Conservation (phyloP, 2,113 vertebrate species). For the Pedionomus torquatus region DNA sequence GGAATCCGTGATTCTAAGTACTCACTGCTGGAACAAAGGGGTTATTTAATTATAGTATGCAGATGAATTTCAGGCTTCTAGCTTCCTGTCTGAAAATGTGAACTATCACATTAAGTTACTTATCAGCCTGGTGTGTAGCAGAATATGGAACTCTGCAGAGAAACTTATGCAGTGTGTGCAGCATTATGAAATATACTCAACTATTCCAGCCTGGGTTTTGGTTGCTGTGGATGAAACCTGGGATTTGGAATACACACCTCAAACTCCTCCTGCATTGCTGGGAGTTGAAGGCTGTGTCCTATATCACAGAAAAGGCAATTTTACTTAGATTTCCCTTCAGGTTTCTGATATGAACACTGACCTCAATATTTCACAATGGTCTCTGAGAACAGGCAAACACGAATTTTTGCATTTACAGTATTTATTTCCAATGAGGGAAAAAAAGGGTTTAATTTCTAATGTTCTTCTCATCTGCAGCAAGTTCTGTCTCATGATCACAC, state of each 20-base stretch:
- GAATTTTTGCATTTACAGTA: constrained; percentile 38
- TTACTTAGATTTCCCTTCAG: constrained; percentile 48
- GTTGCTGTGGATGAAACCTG: neutral
- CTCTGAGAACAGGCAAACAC: neutral
- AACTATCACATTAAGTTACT: neutral
- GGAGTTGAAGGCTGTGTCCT: neutral
- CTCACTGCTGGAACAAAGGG: constrained; percentile 46
- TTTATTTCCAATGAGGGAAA: neutral
- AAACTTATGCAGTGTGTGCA: neutral
- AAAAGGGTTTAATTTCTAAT: neutral
- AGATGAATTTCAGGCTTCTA: constrained; percentile 51
- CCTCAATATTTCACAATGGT: constrained; percentile 33
- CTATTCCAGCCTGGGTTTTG: neutral
- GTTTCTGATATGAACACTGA: constrained; percentile 35
- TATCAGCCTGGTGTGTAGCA: neutral
- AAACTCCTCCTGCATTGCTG: neutral
- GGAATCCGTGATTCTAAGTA: constrained; percentile 28
- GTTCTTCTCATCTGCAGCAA: neutral
- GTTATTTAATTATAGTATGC: constrained; percentile 65
- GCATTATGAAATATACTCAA: neutral
- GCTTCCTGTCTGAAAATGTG: constrained; percentile 41
- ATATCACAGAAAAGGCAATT: constrained; percentile 34
- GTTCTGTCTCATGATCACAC: neutral
- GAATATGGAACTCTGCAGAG: neutral
- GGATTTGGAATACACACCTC: neutral